A percentile compares a stretch with the other conserved stretches of the same genome.
Evolutionary conservation across 2,888 invertebrate species (phyloP).

Genomic region (Caenorhabditis sp.): DNA sequence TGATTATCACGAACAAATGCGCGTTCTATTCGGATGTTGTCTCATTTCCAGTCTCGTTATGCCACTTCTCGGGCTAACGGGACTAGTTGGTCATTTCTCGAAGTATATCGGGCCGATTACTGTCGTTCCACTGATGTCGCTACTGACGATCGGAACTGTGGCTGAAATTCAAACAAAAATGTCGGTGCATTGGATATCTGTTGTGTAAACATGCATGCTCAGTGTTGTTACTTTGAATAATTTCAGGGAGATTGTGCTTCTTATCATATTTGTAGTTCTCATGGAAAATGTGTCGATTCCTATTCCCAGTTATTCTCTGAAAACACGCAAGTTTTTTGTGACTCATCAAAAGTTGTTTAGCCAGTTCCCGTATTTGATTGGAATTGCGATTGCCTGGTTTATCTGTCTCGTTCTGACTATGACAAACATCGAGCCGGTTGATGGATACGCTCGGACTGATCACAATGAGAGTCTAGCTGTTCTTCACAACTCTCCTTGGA

Average conservation of each 20-base stretch:
- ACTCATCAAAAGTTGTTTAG: constrained; percentile 51
- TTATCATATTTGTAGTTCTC: constrained; percentile 54
- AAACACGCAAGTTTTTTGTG: constrained; percentile 26
- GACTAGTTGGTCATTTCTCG: constrained; percentile 48
- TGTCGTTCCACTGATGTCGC: constrained; percentile 58
- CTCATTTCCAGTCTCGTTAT: constrained; percentile 58
- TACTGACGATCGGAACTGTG: constrained; percentile 57
- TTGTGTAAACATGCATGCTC: constrained; percentile 37
- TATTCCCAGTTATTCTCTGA: constrained; percentile 48
- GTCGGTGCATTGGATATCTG: constrained; percentile 61
- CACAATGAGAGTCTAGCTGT: constrained; percentile 54
- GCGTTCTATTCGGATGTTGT: constrained; percentile 57
- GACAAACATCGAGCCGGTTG: constrained; percentile 48
- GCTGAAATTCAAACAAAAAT: constrained; percentile 57
- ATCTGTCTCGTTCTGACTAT: constrained; percentile 54
- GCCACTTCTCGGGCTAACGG: constrained; percentile 61
- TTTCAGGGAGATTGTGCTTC: constrained; percentile 55
- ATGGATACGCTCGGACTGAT: constrained; percentile 55
- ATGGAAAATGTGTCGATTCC: constrained; percentile 58
- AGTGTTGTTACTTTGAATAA: too few relatives aligned
- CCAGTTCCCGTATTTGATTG: constrained; percentile 63
- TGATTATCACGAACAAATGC: constrained; percentile 23
- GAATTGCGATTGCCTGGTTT: constrained; percentile 56
- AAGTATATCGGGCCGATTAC: constrained; percentile 64
- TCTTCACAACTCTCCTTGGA: constrained; percentile 56